A percentile compares a stretch with the other conserved stretches of the same genome.
phyloP scores from a whole-genome alignment of 2,797 vertebrate genomes.

The Scarus forsteni region DNA sequence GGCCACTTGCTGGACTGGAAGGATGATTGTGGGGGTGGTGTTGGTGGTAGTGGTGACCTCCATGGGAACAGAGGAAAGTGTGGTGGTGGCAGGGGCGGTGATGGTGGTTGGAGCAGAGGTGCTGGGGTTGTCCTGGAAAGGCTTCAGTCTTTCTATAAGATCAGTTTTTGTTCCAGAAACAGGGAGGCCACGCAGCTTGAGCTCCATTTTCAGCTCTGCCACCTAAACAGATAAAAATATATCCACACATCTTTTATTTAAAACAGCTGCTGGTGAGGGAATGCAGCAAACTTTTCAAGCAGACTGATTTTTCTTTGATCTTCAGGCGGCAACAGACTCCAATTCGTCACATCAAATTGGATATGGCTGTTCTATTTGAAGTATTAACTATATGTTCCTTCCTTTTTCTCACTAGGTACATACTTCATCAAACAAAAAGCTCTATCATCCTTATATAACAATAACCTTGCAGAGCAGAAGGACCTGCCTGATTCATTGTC shows the following conservation, averaged over 20 bases:
- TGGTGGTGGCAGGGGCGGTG: conserved; percentile 56
- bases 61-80: conserved; percentile 80
- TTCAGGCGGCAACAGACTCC: not conserved
- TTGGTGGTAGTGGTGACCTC: conserved; percentile 75
- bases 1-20: conserved; percentile 66
- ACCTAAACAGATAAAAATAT: conserved; percentile 81
- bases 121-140: conserved; percentile 87
- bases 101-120: conserved; percentile 51
- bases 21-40: conserved; percentile 57
- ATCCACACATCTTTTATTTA: not conserved
- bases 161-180: conserved; percentile 98
- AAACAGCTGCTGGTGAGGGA: not conserved
- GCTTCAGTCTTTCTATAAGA: conserved; percentile 95
- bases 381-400: not conserved
- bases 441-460: no score
- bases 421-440: no score
- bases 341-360: not conserved
- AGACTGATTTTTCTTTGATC: not conserved
- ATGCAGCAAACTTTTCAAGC: not conserved
- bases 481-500: no score
- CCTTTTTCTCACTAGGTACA: no score
- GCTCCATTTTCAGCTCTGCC: conserved; percentile 95
- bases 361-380: not conserved
- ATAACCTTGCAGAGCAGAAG: no score
- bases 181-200: conserved; percentile 94